These are phyloP conservation scores for Xenentodon cancila DNA, from an alignment of 2,797 vertebrate genomes.

Conservation along the genomic window DNA sequence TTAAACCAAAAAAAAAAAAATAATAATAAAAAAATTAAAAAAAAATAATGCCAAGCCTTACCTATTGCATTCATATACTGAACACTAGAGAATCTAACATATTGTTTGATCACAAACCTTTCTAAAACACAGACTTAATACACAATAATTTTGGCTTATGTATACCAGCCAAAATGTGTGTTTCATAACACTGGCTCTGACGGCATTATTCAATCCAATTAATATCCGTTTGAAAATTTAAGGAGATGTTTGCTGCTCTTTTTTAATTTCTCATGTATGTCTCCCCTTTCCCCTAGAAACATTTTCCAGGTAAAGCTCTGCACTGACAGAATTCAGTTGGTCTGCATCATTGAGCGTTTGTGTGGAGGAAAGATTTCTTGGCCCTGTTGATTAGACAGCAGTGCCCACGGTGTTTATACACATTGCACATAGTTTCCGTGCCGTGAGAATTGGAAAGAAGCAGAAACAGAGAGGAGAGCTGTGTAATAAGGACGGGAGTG, in stretches of 20 bases:
- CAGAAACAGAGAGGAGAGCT: conserved; percentile 14
- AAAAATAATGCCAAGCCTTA: neutral
- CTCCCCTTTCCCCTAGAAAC: conserved; percentile 30
- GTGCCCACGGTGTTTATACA: conserved; percentile 56
- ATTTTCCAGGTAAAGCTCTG: conserved; percentile 52
- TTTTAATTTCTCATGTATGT: conserved; percentile 42
- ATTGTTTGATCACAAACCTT: conserved; percentile 22
- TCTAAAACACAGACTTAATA: conserved; percentile 13
- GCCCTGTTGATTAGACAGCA: conserved; percentile 57
- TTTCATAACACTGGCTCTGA: conserved; percentile 53
- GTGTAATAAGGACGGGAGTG: neutral
- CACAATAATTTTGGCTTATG: conserved; percentile 24
- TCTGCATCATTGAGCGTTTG: conserved; percentile 31
- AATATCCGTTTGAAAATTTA: conserved; percentile 65
- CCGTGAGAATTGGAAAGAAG: conserved; percentile 40
- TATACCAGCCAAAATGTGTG: conserved; percentile 33
- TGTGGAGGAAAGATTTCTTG: conserved; percentile 31
- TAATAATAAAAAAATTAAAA: neutral
- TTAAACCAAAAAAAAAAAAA: neutral
- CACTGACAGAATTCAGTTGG: conserved; percentile 54
- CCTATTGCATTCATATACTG: conserved; percentile 13
- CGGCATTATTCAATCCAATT: conserved; percentile 61
- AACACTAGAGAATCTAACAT: conserved; percentile 24
- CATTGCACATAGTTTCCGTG: conserved; percentile 56
- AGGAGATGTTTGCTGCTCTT: conserved; percentile 45